phyloP scores from a whole-genome alignment of 2,888 invertebrate genomes.

The Acleris emargana region DNA sequence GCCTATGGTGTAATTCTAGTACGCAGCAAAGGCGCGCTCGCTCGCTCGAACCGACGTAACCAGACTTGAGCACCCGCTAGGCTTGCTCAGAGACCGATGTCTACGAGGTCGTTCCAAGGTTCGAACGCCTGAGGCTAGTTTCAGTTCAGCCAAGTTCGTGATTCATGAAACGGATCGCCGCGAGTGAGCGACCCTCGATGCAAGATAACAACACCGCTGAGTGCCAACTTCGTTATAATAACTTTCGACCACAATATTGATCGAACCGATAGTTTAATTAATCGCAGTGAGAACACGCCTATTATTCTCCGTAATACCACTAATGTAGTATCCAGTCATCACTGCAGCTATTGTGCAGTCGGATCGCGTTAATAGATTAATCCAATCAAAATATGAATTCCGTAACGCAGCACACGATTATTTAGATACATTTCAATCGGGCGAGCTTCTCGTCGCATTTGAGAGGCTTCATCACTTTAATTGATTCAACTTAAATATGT shows the following conservation, averaged over 20 bases:
- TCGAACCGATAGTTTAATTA: conserved; percentile 15
- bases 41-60: too few species aligned
- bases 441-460: conserved; percentile 66
- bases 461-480: conserved; percentile 51
- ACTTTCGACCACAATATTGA: neutral
- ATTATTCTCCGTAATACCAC: conserved; percentile 35
- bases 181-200: too few species aligned
- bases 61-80: too few species aligned
- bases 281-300: conserved; percentile 29
- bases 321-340: conserved; percentile 43
- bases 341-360: conserved; percentile 61
- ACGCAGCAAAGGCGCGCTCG: too few species aligned
- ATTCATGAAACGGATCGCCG: too few species aligned
- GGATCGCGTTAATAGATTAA: conserved; percentile 80
- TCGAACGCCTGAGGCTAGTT: too few species aligned
- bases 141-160: too few species aligned
- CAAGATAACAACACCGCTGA: too few species aligned
- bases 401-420: conserved; percentile 65
- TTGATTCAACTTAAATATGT: neutral
- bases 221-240: too few species aligned
- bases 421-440: conserved; percentile 78
- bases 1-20: too few species aligned
- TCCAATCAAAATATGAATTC: conserved; percentile 82
- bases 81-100: too few species aligned
- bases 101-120: too few species aligned